Percentiles rank a stretch among this genome's conserved stretches.
phyloP scores from a whole-genome alignment of 1,140 invertebrate species.

The Melitaea cinxia region DNA sequence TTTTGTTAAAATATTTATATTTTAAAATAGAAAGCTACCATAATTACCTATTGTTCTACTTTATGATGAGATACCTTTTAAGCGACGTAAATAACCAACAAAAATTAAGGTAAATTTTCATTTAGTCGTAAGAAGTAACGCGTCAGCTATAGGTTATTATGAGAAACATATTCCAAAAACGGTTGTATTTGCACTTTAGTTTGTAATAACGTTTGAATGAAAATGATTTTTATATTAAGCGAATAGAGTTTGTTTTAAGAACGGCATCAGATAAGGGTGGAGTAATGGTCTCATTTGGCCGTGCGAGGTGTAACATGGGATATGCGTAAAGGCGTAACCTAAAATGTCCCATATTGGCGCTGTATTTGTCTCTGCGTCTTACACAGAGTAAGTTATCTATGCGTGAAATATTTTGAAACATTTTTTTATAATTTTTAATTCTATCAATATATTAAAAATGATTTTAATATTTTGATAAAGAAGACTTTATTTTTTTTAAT shows the following conservation, averaged over 20 bases:
- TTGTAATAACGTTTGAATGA: slow-evolving; percentile 15
- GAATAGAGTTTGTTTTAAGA: slow-evolving; percentile 48
- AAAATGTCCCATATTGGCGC: slow-evolving; percentile 60
- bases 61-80: slow-evolving; percentile 15
- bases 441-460: no score
- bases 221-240: slow-evolving; percentile 38
- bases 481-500: no score
- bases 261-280: slow-evolving; percentile 42
- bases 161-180: slow-evolving; percentile 51
- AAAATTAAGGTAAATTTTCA: slow-evolving; percentile 26
- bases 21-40: background rate
- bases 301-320: slow-evolving; percentile 62
- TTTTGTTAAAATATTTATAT: no score
- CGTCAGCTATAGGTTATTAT: slow-evolving; percentile 57
- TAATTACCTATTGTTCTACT: background rate
- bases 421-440: background rate
- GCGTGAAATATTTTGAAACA: background rate
- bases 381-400: slow-evolving; percentile 14
- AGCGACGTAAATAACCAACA: slow-evolving; percentile 10
- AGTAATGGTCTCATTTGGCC: slow-evolving; percentile 68
- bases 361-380: slow-evolving; percentile 37
- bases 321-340: slow-evolving; percentile 54
- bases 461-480: no score
- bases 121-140: slow-evolving; percentile 29
- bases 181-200: slow-evolving; percentile 49